These are phyloP conservation scores for Myxocyprinus asiaticus DNA, from an alignment of 2,113 vertebrate species.

Conservation along the genomic window DNA sequence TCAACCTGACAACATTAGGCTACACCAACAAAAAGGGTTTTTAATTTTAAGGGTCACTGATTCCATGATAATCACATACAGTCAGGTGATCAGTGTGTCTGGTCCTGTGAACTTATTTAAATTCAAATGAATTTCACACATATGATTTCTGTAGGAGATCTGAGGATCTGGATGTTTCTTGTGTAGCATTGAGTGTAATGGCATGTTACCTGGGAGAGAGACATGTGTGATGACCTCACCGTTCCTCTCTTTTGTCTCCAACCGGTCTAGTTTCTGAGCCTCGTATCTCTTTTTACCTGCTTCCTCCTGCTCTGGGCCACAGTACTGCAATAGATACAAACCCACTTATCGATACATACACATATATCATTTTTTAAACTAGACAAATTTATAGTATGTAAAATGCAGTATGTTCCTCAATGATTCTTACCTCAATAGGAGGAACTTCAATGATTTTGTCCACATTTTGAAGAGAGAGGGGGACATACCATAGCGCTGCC, in stretches of 20 bases:
- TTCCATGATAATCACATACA: no score
- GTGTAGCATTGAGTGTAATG: no score
- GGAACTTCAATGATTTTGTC: constrained; percentile 90
- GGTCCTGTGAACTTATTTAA: no score
- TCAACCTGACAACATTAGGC: no score
- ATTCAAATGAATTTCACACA: no score
- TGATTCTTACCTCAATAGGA: constrained; percentile 84
- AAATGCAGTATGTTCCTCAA: neutral
- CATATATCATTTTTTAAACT: no score
- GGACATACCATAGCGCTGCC: constrained; percentile 93
- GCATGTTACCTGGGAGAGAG: constrained; percentile 79
- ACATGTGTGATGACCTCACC: constrained; percentile 74
- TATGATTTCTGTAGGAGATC: no score
- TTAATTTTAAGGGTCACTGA: no score
- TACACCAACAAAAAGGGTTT: no score
- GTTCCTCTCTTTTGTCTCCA: constrained; percentile 82
- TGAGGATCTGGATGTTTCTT: no score
- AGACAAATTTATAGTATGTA: no score
- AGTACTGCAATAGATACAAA: constrained; percentile 73
- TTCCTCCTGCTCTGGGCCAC: constrained; percentile 79
- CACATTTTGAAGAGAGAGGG: constrained; percentile 86
- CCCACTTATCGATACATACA: neutral
- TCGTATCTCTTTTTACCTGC: constrained; percentile 89
- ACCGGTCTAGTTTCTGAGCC: constrained; percentile 86
- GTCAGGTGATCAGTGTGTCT: no score